Base-by-base conservation (phyloP, 2,888 invertebrate species). In the Caenorhabditis sp. region DNA sequence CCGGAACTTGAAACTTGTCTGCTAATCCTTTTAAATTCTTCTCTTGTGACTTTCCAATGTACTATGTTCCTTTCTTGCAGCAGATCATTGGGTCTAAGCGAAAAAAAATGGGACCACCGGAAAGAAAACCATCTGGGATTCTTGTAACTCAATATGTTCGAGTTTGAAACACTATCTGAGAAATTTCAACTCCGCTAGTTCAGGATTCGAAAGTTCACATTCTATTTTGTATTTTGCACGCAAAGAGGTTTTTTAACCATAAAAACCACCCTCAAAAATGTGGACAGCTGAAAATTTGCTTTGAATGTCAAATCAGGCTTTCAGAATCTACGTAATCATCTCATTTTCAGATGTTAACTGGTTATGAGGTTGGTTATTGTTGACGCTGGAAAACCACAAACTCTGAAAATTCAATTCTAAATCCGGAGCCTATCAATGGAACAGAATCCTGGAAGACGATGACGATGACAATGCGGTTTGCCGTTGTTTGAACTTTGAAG, bases 401-500 rank as follows among this genome's bases (percentile, higher is more conserved):
- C 19, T 51, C n/a, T 14, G 26, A 22, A 22, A 8, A 26, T 26
- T 26, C 26, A 8, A 26, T 26, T 26, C 26, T 24, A n/a, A 47
- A 47, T 26, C 54, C 19, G 22, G 22, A 26, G 26, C 14, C 24
- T 10, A n/a, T n/a, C n/a, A 22, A 51, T 51, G 56, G 28, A 28
- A 47, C 38, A 58, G 66, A 64, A 66, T 76, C 31, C 35, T 16
- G 35, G 19, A 58, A 63, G 61, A 51, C 22, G 44, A 63, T 59
- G 59, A 64, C 35, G 74, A 31, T 19, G 63, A 31, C 41, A 51
- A 74, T 22, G 24, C 24, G 7, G 28, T 38, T 68, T 76, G 66
- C 75, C 58, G 75, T 76, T 68, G 66, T 76, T 76, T 59, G 68
- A 68, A 66, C 64, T 74, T 41, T 74, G 22, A 41, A 66, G 61